A percentile compares a stretch with the other conserved stretches of the same genome.
Conservation (phyloP, 2,113 vertebrate genomes). For the Psittacula cyanocephala region DNA sequence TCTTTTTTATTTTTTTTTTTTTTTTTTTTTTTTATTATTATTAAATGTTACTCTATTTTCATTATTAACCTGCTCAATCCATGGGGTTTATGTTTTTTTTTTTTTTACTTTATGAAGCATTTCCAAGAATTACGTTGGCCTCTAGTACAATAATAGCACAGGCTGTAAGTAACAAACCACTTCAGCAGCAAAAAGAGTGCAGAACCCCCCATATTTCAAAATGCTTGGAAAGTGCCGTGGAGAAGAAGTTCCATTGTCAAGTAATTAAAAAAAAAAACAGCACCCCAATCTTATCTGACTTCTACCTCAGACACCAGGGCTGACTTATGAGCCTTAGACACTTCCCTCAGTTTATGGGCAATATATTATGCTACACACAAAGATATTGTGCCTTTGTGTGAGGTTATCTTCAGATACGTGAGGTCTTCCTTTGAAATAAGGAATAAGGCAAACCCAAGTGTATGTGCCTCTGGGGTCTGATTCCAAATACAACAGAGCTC, state of each 20-base stretch:
- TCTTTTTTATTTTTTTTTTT: no score
- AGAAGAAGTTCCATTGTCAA: background rate
- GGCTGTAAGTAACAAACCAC: background rate
- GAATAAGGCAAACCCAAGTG: background rate
- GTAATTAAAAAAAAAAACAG: background rate
- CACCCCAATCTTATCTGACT: background rate
- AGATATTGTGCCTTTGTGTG: background rate
- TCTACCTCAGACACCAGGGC: background rate
- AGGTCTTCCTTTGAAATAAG: background rate
- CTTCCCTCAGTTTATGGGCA: background rate
- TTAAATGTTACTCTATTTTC: background rate
- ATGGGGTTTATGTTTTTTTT: background rate
- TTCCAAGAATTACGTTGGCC: background rate
- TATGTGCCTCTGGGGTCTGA: rapidly evolving
- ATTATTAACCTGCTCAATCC: background rate
- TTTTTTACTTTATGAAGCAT: background rate
- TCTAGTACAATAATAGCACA: background rate
- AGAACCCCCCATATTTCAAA: background rate
- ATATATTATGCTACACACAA: no score
- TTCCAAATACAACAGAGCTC: background rate
- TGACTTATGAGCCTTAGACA: background rate
- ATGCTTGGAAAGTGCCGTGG: background rate
- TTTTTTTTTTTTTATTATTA: background rate
- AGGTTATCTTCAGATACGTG: background rate
- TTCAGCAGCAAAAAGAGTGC: background rate